Conservation (phyloP, 2,113 vertebrate species). For the Varanus komodoensis region DNA sequence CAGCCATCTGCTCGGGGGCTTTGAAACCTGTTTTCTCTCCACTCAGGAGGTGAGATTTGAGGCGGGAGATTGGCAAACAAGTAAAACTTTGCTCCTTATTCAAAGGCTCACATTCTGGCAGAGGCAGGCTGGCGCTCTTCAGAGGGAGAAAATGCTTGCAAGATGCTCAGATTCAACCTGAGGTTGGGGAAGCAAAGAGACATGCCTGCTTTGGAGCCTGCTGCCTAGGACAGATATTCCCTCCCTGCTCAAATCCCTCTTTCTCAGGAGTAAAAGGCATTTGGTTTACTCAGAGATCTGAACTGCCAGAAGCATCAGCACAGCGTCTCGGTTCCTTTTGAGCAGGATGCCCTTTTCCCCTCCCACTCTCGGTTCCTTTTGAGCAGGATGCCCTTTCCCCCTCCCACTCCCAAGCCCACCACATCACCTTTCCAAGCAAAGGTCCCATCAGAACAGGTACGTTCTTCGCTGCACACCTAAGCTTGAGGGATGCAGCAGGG, state of each 20-base stretch:
- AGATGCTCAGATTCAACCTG: background rate
- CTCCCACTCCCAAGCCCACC: background rate
- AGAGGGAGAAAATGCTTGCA: background rate
- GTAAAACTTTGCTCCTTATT: background rate
- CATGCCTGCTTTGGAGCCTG: too few species aligned
- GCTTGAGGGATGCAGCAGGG: background rate
- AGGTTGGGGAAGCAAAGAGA: background rate
- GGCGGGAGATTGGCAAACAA: background rate
- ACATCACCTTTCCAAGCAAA: background rate
- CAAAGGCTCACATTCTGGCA: background rate
- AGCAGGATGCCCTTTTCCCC: background rate
- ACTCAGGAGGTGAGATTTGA: accelerated
- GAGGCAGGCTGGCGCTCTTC: background rate
- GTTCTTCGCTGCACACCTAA: background rate
- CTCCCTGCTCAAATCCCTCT: background rate
- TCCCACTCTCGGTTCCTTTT: background rate
- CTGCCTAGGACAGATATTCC: background rate
- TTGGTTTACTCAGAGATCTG: slow-evolving; percentile 5
- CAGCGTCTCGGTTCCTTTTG: background rate
- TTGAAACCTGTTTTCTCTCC: slow-evolving; percentile 49
- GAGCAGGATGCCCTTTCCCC: background rate
- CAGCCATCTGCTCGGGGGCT: slow-evolving; percentile 47
- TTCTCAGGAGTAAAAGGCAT: background rate
- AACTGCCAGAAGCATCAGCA: slow-evolving; percentile 12
- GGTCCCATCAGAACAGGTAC: background rate